A percentile compares a stretch with the other conserved stretches of the same genome.
Conservation (phyloP, 2,797 vertebrate genomes). For the Simalia tracyae region DNA sequence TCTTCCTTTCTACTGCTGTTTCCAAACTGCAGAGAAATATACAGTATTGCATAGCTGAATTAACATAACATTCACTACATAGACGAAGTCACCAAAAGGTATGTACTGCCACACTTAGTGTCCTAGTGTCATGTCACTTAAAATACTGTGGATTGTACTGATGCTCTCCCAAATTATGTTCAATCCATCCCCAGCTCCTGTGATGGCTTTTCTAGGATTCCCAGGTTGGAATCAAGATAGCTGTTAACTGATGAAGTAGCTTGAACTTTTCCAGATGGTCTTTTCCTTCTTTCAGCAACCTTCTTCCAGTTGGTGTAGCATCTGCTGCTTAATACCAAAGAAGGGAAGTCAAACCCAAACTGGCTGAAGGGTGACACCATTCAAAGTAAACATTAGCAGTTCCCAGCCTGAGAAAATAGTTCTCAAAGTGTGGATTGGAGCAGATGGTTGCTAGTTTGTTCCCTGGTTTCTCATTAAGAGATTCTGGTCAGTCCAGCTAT, state of each 20-base stretch:
- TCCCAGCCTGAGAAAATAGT: neutral
- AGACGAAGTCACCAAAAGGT: neutral
- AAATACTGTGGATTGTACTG: neutral
- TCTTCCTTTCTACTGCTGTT: neutral
- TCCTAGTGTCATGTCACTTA: neutral
- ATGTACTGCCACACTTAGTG: too few relatives aligned
- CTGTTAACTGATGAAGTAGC: neutral
- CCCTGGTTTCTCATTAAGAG: neutral
- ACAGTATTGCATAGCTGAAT: rapidly evolving
- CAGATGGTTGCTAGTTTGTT: neutral
- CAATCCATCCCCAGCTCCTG: neutral
- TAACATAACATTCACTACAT: neutral
- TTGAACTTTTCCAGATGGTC: neutral
- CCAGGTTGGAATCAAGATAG: neutral
- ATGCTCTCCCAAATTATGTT: neutral
- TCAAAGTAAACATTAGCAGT: neutral
- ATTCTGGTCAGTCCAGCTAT: neutral
- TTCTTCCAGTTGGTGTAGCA: neutral
- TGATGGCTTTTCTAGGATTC: neutral
- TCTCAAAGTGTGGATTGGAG: neutral
- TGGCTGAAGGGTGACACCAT: neutral
- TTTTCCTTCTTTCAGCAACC: neutral
- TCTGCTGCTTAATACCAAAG: neutral
- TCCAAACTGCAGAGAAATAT: neutral
- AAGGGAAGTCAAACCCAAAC: neutral